Percentiles rank a stretch among this genome's conserved stretches.
Conservation (phyloP, 2,888 invertebrate species). For the Aromia moschata region DNA sequence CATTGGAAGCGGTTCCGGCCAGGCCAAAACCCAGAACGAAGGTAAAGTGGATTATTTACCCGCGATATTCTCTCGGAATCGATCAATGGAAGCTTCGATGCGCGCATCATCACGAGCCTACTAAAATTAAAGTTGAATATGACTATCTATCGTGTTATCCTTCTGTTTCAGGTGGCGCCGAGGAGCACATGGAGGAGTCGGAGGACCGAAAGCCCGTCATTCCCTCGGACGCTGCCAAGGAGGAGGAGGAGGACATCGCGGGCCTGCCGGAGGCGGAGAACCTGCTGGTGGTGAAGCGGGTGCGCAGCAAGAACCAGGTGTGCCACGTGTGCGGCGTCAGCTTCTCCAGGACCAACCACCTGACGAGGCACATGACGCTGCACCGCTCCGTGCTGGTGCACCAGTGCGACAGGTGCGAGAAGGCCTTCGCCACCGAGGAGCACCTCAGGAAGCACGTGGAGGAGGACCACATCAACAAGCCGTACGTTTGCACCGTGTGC, state of each 20-base stretch:
- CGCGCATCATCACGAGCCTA: no score
- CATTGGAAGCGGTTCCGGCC: no score
- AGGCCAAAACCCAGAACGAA: no score
- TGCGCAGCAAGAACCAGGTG: conserved; percentile 52
- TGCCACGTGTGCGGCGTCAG: conserved; percentile 61
- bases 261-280: conserved; percentile 34
- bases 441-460: conserved; percentile 58
- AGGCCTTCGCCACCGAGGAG: conserved; percentile 59
- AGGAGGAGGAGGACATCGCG: conserved; percentile 27
- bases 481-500: conserved; percentile 61
- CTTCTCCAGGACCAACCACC: conserved; percentile 59
- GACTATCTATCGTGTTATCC: no score
- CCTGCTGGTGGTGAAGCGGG: conserved; percentile 34
- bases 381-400: conserved; percentile 59
- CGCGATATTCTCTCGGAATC: no score
- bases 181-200: neutral
- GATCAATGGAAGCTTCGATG: no score
- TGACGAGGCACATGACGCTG: conserved; percentile 62
- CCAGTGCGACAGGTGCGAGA: conserved; percentile 61
- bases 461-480: conserved; percentile 61
- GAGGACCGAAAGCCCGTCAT: neutral
- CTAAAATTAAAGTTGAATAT: conserved; percentile 31
- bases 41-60: neutral
- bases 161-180: no score
- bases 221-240: neutral